A percentile compares a stretch with the other conserved stretches of the same genome.
phyloP scores from a whole-genome alignment of 2,888 invertebrate genomes.

The Drosophila flavopinicola region DNA sequence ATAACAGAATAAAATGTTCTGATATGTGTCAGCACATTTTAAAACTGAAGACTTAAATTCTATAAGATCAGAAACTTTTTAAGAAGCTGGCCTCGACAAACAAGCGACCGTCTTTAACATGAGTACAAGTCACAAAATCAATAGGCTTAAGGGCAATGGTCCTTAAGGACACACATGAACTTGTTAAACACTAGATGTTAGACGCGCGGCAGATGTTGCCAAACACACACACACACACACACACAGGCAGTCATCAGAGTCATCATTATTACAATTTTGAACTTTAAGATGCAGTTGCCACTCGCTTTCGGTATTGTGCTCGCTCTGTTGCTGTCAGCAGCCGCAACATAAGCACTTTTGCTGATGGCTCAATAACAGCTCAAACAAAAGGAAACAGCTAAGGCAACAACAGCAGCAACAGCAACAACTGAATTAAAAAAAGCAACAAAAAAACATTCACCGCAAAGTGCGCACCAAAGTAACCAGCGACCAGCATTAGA shows the following conservation, averaged over 20 bases:
- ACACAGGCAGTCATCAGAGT: constrained; percentile 10
- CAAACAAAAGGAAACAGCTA: constrained; percentile 13
- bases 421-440: constrained; percentile 5
- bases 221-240: constrained; percentile 2
- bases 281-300: constrained; percentile 27
- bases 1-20: no score
- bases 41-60: neutral
- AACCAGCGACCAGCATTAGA: constrained; percentile 27
- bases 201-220: constrained; percentile 26
- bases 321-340: neutral
- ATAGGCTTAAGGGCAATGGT: constrained; percentile 21
- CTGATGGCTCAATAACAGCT: constrained; percentile 34
- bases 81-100: neutral
- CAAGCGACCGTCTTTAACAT: constrained; percentile 11
- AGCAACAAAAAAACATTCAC: constrained; percentile 28
- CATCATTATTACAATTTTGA: constrained; percentile 30
- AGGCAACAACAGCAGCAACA: constrained; percentile 5
- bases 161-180: neutral
- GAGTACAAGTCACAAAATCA: constrained; percentile 23
- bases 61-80: constrained; percentile 3
- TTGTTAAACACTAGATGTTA: neutral
- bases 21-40: no score
- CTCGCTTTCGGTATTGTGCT: neutral
- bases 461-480: constrained; percentile 46
- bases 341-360: constrained; percentile 29